phyloP scores from a whole-genome alignment of 2,888 invertebrate genomes.

The Ichneumon xanthorius region DNA sequence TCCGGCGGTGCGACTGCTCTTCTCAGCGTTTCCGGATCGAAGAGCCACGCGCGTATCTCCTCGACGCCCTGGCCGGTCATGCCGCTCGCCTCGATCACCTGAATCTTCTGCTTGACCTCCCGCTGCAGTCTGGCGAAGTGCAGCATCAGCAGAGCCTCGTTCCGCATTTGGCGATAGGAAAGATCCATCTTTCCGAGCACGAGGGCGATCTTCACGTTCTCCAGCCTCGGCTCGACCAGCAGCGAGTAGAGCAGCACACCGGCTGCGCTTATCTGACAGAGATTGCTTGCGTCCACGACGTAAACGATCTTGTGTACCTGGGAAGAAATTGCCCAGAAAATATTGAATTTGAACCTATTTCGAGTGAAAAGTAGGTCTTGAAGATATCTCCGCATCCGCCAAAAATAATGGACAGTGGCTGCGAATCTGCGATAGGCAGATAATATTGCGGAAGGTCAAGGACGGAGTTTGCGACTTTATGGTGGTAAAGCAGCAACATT shows the following conservation, averaged over 20 bases:
- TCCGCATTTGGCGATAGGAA: conserved; percentile 94
- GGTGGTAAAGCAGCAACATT: no score
- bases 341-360: no score
- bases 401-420: no score
- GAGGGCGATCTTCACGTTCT: conserved; percentile 88
- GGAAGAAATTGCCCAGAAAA: neutral
- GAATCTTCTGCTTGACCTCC: conserved; percentile 89
- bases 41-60: conserved; percentile 88
- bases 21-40: conserved; percentile 73
- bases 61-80: conserved; percentile 90
- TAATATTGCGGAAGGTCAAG: no score
- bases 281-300: conserved; percentile 93
- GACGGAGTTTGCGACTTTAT: no score
- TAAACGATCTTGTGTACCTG: conserved; percentile 87
- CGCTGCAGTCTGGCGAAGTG: conserved; percentile 90
- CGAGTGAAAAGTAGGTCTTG: no score
- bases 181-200: conserved; percentile 94
- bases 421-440: no score
- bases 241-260: conserved; percentile 92
- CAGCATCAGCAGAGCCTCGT: conserved; percentile 93
- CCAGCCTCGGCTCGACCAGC: conserved; percentile 90
- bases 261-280: conserved; percentile 94
- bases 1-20: conserved; percentile 72
- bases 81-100: conserved; percentile 91
- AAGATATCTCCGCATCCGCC: no score